phyloP scores from a whole-genome alignment of 30 jellyfish, hydroid and myxozoan genomes.

The Cassiopea andromeda region DNA sequence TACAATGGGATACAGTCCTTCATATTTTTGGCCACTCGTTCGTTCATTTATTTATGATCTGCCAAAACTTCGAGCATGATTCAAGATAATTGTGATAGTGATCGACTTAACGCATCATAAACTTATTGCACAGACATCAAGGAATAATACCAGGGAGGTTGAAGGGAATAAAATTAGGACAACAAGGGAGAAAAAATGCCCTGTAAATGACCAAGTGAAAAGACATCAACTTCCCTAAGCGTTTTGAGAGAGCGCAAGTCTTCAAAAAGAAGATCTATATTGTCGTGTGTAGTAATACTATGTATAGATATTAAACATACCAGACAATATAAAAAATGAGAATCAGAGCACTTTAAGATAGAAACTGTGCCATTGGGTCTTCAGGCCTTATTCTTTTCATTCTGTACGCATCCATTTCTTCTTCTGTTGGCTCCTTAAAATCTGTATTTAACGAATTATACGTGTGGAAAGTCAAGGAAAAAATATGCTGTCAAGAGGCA shows the following conservation, averaged over 20 bases:
- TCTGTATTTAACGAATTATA: conserved; percentile 85
- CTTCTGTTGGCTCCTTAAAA: conserved; percentile 92
- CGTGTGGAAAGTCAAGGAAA: conserved; percentile 65
- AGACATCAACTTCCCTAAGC: neutral
- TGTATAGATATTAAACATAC: too few species aligned
- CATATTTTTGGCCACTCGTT: too few species aligned
- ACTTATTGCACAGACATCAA: too few species aligned
- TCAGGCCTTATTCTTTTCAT: conserved; percentile 89
- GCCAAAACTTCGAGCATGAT: too few species aligned
- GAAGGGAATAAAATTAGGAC: too few species aligned
- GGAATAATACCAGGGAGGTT: too few species aligned
- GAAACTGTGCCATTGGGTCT: conserved; percentile 94
- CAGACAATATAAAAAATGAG: neutral
- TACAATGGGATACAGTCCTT: too few species aligned
- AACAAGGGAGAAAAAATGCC: too few species aligned
- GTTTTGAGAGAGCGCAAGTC: neutral
- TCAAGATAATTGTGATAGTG: too few species aligned
- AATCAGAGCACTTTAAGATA: neutral
- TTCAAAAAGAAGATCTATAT: neutral
- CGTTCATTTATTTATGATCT: too few species aligned
- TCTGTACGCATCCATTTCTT: conserved; percentile 93
- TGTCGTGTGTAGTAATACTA: neutral
- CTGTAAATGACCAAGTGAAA: neutral
- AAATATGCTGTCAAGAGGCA: neutral
- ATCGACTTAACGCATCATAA: too few species aligned